phyloP scores from a whole-genome alignment of 2,797 vertebrate genomes.

The Coregonus ussuriensis region DNA sequence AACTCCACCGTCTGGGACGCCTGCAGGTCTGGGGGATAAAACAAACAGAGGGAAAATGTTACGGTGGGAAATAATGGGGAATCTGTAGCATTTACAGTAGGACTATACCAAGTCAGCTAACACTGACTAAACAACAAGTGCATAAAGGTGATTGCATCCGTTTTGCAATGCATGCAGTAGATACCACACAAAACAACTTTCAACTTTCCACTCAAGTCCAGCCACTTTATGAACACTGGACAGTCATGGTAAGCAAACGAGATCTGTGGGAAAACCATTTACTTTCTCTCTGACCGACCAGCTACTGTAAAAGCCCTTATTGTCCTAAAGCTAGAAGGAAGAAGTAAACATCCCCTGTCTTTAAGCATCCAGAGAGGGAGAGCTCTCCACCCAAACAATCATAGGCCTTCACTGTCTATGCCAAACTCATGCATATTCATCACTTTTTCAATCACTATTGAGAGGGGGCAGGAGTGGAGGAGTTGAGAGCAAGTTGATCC shows the following conservation, averaged over 20 bases:
- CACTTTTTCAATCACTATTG: slow-evolving; percentile 64
- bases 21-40: slow-evolving; percentile 81
- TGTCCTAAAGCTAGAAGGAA: slow-evolving; percentile 33
- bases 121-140: background rate
- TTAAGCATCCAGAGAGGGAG: slow-evolving; percentile 46
- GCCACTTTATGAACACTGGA: background rate
- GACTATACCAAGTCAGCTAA: background rate
- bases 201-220: background rate
- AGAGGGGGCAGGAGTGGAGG: slow-evolving; percentile 40
- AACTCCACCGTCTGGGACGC: slow-evolving; percentile 86
- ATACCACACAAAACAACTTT: no score
- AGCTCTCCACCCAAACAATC: slow-evolving; percentile 59
- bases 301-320: slow-evolving; percentile 36
- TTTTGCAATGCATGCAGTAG: background rate
- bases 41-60: background rate
- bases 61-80: background rate
- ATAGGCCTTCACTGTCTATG: slow-evolving; percentile 57
- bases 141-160: background rate
- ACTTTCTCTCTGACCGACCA: slow-evolving; percentile 36
- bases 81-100: background rate
- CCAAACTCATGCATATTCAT: slow-evolving; percentile 78
- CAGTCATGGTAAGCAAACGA: background rate
- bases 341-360: slow-evolving; percentile 39
- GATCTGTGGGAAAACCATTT: background rate
- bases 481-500: slow-evolving; percentile 31